A percentile compares a stretch with the other conserved stretches of the same genome.
Conservation (phyloP, 2,797 vertebrate species). For the Helostoma temminkii region DNA sequence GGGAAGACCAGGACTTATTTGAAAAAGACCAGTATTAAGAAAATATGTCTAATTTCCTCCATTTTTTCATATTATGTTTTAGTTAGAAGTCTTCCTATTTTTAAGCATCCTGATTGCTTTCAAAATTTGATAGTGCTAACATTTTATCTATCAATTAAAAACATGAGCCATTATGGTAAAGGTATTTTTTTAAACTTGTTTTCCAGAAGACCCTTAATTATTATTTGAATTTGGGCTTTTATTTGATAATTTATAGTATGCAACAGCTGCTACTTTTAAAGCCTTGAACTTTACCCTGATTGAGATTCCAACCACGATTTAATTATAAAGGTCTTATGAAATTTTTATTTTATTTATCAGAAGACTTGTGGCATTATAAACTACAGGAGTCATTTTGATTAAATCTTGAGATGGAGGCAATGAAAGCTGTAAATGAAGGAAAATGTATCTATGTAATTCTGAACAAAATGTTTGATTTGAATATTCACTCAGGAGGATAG, state of each 20-base stretch:
- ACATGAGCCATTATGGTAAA: neutral
- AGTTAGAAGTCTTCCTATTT: neutral
- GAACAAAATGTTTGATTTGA: slow-evolving; percentile 58
- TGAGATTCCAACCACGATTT: slow-evolving; percentile 80
- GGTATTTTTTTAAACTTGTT: neutral
- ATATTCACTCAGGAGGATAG: slow-evolving; percentile 36
- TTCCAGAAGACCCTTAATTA: neutral
- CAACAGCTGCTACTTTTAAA: slow-evolving; percentile 78
- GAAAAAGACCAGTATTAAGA: slow-evolving; percentile 16
- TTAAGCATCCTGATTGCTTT: neutral
- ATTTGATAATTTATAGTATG: slow-evolving; percentile 56
- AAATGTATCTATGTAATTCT: slow-evolving; percentile 38
- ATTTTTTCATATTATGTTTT: slow-evolving; percentile 16
- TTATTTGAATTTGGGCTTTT: slow-evolving; percentile 30
- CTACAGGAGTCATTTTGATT: slow-evolving; percentile 65
- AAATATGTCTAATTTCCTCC: neutral
- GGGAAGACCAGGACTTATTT: neutral
- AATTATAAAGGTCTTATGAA: slow-evolving; percentile 76
- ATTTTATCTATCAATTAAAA: neutral
- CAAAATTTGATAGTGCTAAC: neutral
- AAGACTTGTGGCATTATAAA: slow-evolving; percentile 83
- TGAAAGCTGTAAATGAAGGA: slow-evolving; percentile 41
- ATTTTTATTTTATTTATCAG: slow-evolving; percentile 80
- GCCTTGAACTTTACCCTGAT: slow-evolving; percentile 85
- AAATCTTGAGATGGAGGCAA: slow-evolving; percentile 43